Evolutionary conservation across 2,888 invertebrate genomes (phyloP).

Genomic region (Aphidius colemani): DNA sequence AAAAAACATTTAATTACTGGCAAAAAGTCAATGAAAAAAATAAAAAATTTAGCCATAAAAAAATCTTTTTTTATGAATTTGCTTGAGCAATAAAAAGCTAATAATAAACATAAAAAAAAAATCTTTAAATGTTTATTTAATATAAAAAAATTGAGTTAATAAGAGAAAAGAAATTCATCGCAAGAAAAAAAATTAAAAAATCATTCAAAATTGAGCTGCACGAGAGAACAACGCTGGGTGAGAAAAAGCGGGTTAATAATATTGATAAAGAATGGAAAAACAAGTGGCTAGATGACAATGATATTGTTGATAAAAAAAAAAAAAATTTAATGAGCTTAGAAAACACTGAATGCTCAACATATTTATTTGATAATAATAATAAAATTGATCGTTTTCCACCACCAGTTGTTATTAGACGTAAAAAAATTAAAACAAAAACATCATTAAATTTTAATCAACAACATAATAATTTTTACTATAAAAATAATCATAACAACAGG

Average conservation of each 20-base stretch:
- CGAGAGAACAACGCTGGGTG: constrained; percentile 44
- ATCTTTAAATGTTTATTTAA: background rate
- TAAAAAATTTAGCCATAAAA: background rate
- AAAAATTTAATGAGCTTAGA: constrained; percentile 21
- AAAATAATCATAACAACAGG: constrained; percentile 13
- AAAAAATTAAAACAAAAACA: constrained; percentile 42
- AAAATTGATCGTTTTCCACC: constrained; percentile 48
- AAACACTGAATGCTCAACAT: constrained; percentile 15
- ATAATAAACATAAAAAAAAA: constrained; percentile 11
- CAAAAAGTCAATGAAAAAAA: background rate
- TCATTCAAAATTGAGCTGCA: constrained; percentile 53
- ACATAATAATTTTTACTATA: no score
- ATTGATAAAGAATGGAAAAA: constrained; percentile 19
- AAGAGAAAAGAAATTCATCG: constrained; percentile 33
- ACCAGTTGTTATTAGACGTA: constrained; percentile 53
- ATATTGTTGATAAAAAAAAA: constrained; percentile 28
- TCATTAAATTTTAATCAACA: no score
- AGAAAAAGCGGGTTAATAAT: constrained; percentile 38
- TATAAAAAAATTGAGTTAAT: constrained; percentile 50
- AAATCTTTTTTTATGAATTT: background rate
- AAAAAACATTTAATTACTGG: background rate
- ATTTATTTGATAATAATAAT: constrained; percentile 21
- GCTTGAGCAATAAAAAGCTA: background rate
- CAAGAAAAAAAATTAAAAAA: constrained; percentile 15
- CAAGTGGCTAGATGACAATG: constrained; percentile 24